Percentiles rank a stretch among this genome's conserved stretches.
Conservation (phyloP, 2,113 vertebrate genomes). For the Cariama cristata region DNA sequence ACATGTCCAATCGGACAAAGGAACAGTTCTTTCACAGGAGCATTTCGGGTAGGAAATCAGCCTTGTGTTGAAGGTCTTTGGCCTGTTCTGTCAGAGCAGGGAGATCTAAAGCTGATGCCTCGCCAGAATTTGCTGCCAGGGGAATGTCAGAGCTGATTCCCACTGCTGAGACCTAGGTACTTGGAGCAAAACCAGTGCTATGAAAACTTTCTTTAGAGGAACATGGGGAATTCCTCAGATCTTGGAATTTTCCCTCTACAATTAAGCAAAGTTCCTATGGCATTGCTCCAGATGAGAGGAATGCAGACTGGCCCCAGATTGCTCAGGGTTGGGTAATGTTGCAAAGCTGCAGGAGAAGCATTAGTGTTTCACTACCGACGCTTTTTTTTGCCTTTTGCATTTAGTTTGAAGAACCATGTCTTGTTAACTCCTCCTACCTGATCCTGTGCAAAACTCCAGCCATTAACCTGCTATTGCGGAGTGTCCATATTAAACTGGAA, state of each 20-base stretch:
- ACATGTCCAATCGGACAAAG: neutral
- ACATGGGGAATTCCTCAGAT: neutral
- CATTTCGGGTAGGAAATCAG: neutral
- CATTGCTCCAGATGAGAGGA: neutral
- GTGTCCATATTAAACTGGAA: constrained; percentile 81
- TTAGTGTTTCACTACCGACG: neutral
- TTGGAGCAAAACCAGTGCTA: neutral
- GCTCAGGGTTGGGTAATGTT: neutral
- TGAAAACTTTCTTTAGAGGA: neutral
- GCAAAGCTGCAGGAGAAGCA: neutral
- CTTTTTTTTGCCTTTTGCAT: neutral
- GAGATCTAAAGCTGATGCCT: neutral
- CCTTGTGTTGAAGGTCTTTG: neutral
- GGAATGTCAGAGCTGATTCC: neutral
- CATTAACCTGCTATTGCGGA: constrained; percentile 76
- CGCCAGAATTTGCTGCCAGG: neutral
- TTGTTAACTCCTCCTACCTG: constrained; percentile 88
- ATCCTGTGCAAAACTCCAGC: constrained; percentile 89
- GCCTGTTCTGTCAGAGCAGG: neutral
- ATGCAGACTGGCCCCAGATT: neutral
- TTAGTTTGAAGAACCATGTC: constrained; percentile 88
- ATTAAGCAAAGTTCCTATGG: neutral
- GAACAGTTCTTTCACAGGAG: neutral
- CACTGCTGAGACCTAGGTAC: neutral
- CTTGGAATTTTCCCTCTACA: neutral